Base-by-base conservation (phyloP, 2,888 invertebrate species). In the Adelphocoris suturalis region DNA sequence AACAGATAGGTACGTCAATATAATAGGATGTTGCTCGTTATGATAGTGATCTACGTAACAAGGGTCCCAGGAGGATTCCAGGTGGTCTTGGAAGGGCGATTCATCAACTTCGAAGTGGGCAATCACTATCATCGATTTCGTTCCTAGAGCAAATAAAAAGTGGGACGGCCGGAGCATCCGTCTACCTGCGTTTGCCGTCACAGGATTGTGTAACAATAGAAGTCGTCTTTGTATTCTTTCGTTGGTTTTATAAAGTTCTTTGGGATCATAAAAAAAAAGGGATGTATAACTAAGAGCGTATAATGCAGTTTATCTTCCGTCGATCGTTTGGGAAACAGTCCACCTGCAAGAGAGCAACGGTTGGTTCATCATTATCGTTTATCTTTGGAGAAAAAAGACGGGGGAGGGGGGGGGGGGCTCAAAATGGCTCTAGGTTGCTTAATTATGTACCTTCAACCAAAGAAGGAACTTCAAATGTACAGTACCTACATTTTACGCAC, bases 81-180 rank as follows among this genome's bases (percentile, higher is more conserved):
- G 46, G 78, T 28, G 28, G 78, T 28, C 46, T 28, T 28, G 14
- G 2, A 28, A 46, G 78, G 78, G 13, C 78, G 78, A 78, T 78
- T 78, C 78, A 78, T 78, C 78, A 78, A 78, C 78, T 16, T 16
- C 28, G 27, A 78, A 78, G 46, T 28, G 78, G 46, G 28, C 78
- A 23, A 78, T 78, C 78, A 78, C 78, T 46, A 46, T 78, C 78
- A 46, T 78, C 78, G 78, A 78, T 28, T 78, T 78, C 27, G 78
- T 78, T 78, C 78, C 37, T 78, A 37, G 78, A 46, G 78, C 28
- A 78, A 78, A 78, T 78, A 78, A 28, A 78, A 78, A 78, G 16
- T 7, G 46, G n/a, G 78, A 23, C 37, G 4, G 11, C 27, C 78
- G 12, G 14, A 1, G 16, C 16, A 46, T 9, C 28, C n/a, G 78